These are phyloP conservation scores for Periophthalmodon schlosseri DNA, from an alignment of 2,113 vertebrate genomes.

Conservation along the genomic window DNA sequence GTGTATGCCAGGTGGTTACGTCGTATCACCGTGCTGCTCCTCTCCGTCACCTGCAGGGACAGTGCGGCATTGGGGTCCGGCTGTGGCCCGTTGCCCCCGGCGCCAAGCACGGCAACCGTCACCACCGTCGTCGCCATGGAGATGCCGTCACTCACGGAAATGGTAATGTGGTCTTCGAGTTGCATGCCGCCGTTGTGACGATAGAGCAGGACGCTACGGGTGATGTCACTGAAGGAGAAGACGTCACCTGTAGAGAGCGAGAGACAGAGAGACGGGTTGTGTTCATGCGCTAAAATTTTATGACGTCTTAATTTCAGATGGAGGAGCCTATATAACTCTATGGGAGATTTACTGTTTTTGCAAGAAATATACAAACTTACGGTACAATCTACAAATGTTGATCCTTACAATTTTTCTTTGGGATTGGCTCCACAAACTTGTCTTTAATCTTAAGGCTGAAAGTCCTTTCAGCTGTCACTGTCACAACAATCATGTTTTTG, in stretches of 20 bases:
- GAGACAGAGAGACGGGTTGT: neutral
- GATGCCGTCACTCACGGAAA: conserved; percentile 88
- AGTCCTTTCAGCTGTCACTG: no score
- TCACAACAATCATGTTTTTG: no score
- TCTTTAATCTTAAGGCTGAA: no score
- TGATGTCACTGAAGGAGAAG: conserved; percentile 89
- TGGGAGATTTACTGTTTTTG: no score
- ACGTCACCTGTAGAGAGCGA: conserved; percentile 80
- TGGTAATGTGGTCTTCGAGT: conserved; percentile 84
- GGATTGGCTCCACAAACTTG: no score
- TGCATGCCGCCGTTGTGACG: conserved; percentile 81
- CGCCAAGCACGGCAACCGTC: conserved; percentile 79
- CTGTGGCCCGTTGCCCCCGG: conserved; percentile 69
- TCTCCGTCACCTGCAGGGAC: conserved; percentile 81
- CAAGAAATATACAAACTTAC: no score
- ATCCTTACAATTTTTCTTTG: no score
- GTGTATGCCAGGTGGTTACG: conserved; percentile 85
- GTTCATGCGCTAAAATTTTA: no score
- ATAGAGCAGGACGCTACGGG: conserved; percentile 83
- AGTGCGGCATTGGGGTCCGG: conserved; percentile 78
- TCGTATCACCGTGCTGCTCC: conserved; percentile 81
- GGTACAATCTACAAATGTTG: no score
- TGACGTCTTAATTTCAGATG: no score
- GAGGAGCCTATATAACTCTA: no score
- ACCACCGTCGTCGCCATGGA: conserved; percentile 78